Conservation (phyloP, 1,140 invertebrate species). For the Hestina assimilis region DNA sequence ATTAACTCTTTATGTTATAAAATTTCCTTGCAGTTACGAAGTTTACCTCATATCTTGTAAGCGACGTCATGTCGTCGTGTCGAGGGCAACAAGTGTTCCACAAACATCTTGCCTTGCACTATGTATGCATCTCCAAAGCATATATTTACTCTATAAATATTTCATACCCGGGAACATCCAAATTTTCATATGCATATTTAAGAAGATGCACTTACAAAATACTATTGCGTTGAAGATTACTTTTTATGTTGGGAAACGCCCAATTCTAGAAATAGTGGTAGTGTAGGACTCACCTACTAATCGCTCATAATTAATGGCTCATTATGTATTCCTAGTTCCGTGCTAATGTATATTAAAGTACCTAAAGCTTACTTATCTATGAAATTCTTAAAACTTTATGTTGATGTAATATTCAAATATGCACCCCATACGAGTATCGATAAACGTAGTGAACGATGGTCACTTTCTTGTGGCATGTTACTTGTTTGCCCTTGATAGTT, state of each 20-base stretch:
- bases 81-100: constrained; percentile 50
- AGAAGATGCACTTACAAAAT: constrained; percentile 8
- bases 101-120: constrained; percentile 29
- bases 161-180: constrained; percentile 2
- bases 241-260: too few species aligned
- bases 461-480: neutral
- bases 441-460: neutral
- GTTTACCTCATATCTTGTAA: constrained; percentile 36
- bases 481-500: neutral
- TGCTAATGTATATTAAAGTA: too few species aligned
- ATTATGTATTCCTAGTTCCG: too few species aligned
- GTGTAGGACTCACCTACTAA: too few species aligned
- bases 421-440: neutral
- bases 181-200: constrained; percentile 10
- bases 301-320: too few species aligned
- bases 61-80: constrained; percentile 31
- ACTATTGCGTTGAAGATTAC: neutral
- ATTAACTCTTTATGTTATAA: constrained; percentile 5
- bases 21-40: constrained; percentile 30
- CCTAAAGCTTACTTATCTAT: too few species aligned
- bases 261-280: too few species aligned
- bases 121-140: constrained; percentile 8
- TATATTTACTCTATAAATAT: constrained; percentile 20
- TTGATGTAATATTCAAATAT: too few species aligned
- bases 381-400: too few species aligned